A percentile compares a stretch with the other conserved stretches of the same genome.
These are phyloP conservation scores for Nematostella vectensis DNA, from an alignment of 92 coral and sea anemone genomes.

Conservation along the genomic window DNA sequence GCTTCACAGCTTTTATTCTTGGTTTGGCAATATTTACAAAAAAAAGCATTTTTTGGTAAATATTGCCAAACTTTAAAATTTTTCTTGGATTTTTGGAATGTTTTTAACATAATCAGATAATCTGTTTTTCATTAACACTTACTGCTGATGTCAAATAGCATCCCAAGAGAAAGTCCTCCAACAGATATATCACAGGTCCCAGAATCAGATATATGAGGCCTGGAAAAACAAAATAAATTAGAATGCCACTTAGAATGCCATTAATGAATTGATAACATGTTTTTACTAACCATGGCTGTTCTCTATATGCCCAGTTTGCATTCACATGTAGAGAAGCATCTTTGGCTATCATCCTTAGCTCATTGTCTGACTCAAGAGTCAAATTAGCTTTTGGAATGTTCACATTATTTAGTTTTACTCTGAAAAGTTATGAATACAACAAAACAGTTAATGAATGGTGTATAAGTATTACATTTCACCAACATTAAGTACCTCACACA, in stretches of 20 bases:
- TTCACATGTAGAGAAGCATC: slow-evolving; percentile 48
- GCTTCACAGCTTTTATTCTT: too few species aligned
- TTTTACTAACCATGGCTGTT: slow-evolving; percentile 48
- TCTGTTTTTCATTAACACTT: too few species aligned
- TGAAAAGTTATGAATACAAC: neutral
- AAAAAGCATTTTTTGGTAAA: too few species aligned
- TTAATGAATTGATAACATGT: too few species aligned
- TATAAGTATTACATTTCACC: too few species aligned
- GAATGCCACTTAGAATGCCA: too few species aligned
- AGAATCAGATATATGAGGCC: slow-evolving; percentile 88
- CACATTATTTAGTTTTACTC: slow-evolving; percentile 59
- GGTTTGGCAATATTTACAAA: too few species aligned
- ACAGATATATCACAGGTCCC: slow-evolving; percentile 60
- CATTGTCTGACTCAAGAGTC: slow-evolving; percentile 30
- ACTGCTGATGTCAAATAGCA: slow-evolving; percentile 50
- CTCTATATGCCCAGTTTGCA: slow-evolving; percentile 73
- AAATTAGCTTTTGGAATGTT: slow-evolving; percentile 52
- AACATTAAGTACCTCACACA: too few species aligned
- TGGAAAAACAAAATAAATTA: slow-evolving; percentile 1
- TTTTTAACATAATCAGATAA: too few species aligned
- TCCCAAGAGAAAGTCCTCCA: slow-evolving; percentile 41
- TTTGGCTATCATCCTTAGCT: slow-evolving; percentile 37
- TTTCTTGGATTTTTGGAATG: too few species aligned
- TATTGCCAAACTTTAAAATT: too few species aligned
- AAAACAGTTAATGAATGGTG: neutral